Evolutionary conservation across 2,113 vertebrate genomes (phyloP).

Genomic region (Lagenorhynchus albirostris): DNA sequence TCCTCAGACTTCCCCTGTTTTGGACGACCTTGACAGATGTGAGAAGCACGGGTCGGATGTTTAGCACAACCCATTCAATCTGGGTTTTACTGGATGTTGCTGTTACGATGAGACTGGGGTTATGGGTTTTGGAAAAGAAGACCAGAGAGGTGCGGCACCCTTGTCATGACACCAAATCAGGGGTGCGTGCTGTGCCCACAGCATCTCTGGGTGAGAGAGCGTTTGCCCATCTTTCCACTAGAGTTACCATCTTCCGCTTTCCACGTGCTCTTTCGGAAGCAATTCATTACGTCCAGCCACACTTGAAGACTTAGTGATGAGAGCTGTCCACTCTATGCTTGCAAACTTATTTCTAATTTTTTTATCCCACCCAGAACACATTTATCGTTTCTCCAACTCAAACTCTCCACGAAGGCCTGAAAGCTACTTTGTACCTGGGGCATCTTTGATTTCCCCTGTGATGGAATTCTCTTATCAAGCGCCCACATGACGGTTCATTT

Average conservation of each 20-base stretch:
- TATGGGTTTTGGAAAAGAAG: neutral
- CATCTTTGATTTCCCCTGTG: neutral
- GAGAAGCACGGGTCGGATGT: no score
- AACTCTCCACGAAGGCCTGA: neutral
- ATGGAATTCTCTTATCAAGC: neutral
- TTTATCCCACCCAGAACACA: neutral
- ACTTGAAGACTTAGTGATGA: neutral
- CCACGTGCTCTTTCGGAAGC: neutral
- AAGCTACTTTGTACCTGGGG: neutral
- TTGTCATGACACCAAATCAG: neutral
- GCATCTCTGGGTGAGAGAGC: no score
- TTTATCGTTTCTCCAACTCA: neutral
- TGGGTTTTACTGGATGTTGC: neutral
- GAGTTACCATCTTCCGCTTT: no score
- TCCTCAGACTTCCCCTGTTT: neutral
- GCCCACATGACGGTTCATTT: neutral
- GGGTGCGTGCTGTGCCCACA: rapidly evolving
- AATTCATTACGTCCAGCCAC: neutral
- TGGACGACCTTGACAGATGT: neutral
- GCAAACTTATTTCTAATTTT: neutral
- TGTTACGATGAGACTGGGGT: neutral
- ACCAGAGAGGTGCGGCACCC: neutral
- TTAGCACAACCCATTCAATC: neutral
- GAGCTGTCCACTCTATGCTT: neutral
- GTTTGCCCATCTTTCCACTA: rapidly evolving